Conservation (phyloP, 1,140 invertebrate genomes). For the Chironomus striatipennis region DNA sequence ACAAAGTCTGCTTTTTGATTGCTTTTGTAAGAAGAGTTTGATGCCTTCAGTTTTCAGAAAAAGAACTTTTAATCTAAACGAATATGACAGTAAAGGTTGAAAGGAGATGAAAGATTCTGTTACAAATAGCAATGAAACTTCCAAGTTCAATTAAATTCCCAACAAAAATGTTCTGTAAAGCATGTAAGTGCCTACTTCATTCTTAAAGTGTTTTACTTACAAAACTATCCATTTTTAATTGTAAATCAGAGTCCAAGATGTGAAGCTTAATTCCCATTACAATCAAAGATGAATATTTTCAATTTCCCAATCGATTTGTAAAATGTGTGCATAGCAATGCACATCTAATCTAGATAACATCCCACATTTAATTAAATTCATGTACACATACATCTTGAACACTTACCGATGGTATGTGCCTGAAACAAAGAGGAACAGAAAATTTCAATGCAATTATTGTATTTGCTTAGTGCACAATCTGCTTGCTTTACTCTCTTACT, state of each 20-base stretch:
- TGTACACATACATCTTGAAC: neutral
- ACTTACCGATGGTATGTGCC: no score
- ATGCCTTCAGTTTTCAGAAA: no score
- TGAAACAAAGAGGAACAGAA: neutral
- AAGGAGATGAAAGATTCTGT: neutral
- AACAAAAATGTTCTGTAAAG: no score
- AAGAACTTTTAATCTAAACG: no score
- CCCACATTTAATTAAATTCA: slow-evolving; percentile 8
- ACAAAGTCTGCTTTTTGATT: neutral
- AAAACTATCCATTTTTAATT: neutral
- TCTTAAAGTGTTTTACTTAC: neutral
- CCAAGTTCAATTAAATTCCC: no score
- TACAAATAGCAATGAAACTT: neutral
- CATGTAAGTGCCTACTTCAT: neutral
- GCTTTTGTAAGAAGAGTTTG: neutral
- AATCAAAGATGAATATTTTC: no score
- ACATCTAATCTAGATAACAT: slow-evolving; percentile 1
- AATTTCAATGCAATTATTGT: slow-evolving; percentile 14
- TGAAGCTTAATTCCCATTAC: no score
- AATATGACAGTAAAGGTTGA: neutral
- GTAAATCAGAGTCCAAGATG: neutral
- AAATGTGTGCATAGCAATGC: neutral
- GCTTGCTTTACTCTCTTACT: no score
- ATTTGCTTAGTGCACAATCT: neutral
- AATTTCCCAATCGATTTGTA: neutral